Base-by-base conservation (phyloP, 2,888 invertebrate genomes). In the Oscheius onirici region DNA sequence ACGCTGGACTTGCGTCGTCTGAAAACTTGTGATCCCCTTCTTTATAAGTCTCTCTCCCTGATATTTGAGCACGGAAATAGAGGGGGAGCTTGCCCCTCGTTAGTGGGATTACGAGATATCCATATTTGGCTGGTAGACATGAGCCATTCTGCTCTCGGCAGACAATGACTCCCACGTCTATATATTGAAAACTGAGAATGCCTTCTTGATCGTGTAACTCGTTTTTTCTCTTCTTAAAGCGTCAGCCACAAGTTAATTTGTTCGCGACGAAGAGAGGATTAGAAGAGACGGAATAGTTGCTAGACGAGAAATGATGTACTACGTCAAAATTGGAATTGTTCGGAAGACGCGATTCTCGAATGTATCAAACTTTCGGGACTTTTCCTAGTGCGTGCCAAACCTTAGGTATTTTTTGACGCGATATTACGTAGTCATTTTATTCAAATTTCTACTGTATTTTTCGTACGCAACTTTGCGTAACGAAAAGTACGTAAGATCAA, bases 1-100 rank as follows among this genome's bases (percentile, higher is more conserved):
- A 63, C 63, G 34, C 63, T 63, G 28, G 63, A 63, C 49, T 63
- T 63, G 24, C 63, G 46, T 8, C 63, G 63, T 20, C 63, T 63
- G 63, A 28, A 63, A 63, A 8, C 34, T 17, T 22, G 2, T 10
- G 17, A 49, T 20, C 22, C 17, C 17, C 10, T 17, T 20, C 13
- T 46, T 46, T 8, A 13, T 41, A 41, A 13, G n/a, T n/a, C n/a
- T n/a, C n/a, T 34, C 34, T 34, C 34, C 17, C 20, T 15, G 49
- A 49, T 49, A 49, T 49, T 49, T 49, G 49, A 49, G 49, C 49
- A 22, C 49, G 8, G 49, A 49, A 49, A 49, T 49, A 49, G 49
- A n/a, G n/a, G n/a, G n/a, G 22, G 49, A 22, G 10, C 20, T 20
- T 10, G 49, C 49, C 20, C 49, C 49, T 49, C 20, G 22, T 49